Percentiles rank a stretch among this genome's conserved stretches.
These are phyloP conservation scores for Rhinoderma darwinii DNA, from an alignment of 2,113 vertebrate species.

Conservation along the genomic window DNA sequence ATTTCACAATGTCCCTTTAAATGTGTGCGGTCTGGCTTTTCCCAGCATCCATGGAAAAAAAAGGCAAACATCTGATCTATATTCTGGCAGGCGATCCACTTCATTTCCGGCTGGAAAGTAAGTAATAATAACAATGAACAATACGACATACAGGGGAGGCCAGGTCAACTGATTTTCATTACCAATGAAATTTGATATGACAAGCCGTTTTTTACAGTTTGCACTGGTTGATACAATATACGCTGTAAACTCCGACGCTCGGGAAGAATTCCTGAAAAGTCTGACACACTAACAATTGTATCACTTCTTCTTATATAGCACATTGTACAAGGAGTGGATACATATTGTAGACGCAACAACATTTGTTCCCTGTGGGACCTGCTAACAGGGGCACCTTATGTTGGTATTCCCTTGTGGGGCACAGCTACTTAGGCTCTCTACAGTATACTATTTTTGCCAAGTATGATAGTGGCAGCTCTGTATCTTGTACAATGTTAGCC, in stretches of 20 bases:
- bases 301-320: neutral
- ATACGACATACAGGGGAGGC: constrained; percentile 25
- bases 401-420: too few species aligned
- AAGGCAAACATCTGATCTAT: constrained; percentile 13
- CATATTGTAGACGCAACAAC: too few species aligned
- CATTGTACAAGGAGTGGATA: too few species aligned
- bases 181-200: neutral
- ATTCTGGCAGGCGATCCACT: constrained; percentile 22
- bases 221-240: neutral
- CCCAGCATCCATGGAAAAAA: neutral
- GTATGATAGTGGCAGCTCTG: too few species aligned
- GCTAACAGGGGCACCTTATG: too few species aligned
- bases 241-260: neutral
- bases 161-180: constrained; percentile 5
- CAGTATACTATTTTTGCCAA: too few species aligned
- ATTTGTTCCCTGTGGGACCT: too few species aligned
- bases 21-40: neutral
- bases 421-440: too few species aligned
- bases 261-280: neutral
- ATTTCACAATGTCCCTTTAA: neutral
- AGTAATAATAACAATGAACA: constrained; percentile 48
- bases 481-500: too few species aligned
- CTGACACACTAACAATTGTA: neutral
- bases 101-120: constrained; percentile 23
- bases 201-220: neutral